Evolutionary conservation across 2,888 invertebrate species (phyloP), one percentile per base, ranked within the genome.

Genomic region (Philereme vetulata): DNA sequence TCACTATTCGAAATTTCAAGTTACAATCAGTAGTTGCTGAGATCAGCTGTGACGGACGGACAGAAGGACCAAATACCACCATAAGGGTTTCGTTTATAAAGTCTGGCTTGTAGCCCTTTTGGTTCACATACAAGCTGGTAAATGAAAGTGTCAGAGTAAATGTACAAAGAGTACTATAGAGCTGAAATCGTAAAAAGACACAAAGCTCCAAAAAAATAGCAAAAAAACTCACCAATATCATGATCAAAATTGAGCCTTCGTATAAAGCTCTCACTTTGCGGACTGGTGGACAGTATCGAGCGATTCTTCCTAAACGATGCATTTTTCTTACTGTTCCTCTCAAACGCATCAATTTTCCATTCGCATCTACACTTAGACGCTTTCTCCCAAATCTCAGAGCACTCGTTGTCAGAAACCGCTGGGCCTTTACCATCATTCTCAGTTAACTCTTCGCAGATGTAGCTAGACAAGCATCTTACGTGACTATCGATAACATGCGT

Each of bases 321-420:
- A 59, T 89, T 92, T 72, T 90, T 93, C 71, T 92, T 90, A 47
- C 86, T 88, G 44, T 89, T 93, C 69, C 93, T 85, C 74, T 93
- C 80, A 72, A 93, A 86, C 70, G 86, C 70, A 68, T 93, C 86
- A 58, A 93, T 78, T 76, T 93, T 94, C 93, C 94, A 95, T 5
- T 93, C 90, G 75, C 96, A 96, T n/a, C 87, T 72, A 70, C 96
- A 96, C 38, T 93, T 91, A 0, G 86, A 81, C 21, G 94, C 87
- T 6, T 77, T 85, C 32, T 87, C 83, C 96, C 95, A 96, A 5
- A 93, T 86, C 53, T 88, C 88, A 0, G 88, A 78, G 68, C 94
- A 95, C 46, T 94, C 93, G 2, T 82, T 84, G 70, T 95, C 95
- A 0, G 93, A 93, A 56, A 92, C 86, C 0, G 93, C 84, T 5